Evolutionary conservation across 2,888 invertebrate species (phyloP), one percentile per base, ranked within the genome.

Genomic region (Tryphoninae sp.): DNA sequence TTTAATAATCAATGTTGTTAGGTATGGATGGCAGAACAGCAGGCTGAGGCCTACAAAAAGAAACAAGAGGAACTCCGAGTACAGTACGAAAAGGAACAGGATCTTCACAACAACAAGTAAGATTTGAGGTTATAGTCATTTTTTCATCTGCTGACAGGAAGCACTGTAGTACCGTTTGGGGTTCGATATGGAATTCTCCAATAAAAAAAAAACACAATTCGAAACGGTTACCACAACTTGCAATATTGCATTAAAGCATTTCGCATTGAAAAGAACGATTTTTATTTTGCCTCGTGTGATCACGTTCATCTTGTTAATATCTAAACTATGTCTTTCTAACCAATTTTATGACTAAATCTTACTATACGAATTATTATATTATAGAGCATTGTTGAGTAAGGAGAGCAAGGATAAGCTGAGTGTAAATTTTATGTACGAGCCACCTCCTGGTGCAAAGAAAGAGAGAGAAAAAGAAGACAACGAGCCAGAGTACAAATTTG

Each of bases 11-110:
- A 77, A 81, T 75, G 75, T 68, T 78, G 82, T 87, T 86, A 98
- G 98, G 97, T 98, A 94, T 99, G 98, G 98, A 98, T 99, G 98
- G 99, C 99, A 62, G 97, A 99, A 93, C 99, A 99, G 92, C 98
- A 99, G 93, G 96, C 97, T 2, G 98, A 98, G 78, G 98, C 98
- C 68, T 98, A 99, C 89, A 98, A 98, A 90, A 98, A 98, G 92
- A 98, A 98, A 88, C 99, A 99, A 92, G 99, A 99, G 90, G 99
- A 99, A 90, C 93, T 99, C 71, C 94, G 98, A 73, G 95, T 96
- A 61, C 99, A 99, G 89, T 99, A 99, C 94, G 99, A 99, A 91
- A 98, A 99, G 91, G 99, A 99, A 91, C 99, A 99, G 92, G 99
- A 99, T 93, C 93, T 99, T 58, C 98, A 99, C 91, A 98, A 98